A percentile compares a stretch with the other conserved stretches of the same genome.
Evolutionary conservation across 1,140 invertebrate species (phyloP).

Genomic region (Ctenoplectra terminalis): DNA sequence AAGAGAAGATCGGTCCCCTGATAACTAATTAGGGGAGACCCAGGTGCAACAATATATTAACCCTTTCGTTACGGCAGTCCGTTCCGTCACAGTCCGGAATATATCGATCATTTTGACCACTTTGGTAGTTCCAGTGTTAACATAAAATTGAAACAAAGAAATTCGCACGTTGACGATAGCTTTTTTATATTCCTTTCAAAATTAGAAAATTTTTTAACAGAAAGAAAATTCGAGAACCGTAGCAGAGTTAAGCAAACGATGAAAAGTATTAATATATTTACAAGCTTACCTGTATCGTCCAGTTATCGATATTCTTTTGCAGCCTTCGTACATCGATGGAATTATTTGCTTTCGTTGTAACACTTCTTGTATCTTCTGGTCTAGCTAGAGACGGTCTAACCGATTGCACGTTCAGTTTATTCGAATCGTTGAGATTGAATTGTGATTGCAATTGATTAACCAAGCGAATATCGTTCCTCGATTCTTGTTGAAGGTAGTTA

Average conservation of each 20-base stretch:
- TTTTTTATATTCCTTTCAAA: no score
- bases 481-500: constrained; percentile 72
- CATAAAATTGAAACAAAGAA: no score
- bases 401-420: constrained; percentile 77
- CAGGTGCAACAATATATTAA: no score
- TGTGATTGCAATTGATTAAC: constrained; percentile 53
- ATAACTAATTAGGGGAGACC: no score
- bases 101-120: no score
- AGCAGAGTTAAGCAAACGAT: neutral
- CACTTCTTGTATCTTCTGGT: constrained; percentile 68
- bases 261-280: neutral
- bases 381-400: constrained; percentile 49
- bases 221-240: no score
- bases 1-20: no score
- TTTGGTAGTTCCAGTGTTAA: no score
- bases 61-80: no score
- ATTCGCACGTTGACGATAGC: no score
- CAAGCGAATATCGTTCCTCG: constrained; percentile 70
- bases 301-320: constrained; percentile 92
- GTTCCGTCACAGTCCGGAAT: no score
- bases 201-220: no score
- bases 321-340: constrained; percentile 88
- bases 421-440: constrained; percentile 68
- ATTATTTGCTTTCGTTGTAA: constrained; percentile 77
- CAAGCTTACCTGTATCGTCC: constrained; percentile 89